A percentile compares a stretch with the other conserved stretches of the same genome.
Conservation (phyloP, 1,140 invertebrate genomes). For the Grapholita molesta region DNA sequence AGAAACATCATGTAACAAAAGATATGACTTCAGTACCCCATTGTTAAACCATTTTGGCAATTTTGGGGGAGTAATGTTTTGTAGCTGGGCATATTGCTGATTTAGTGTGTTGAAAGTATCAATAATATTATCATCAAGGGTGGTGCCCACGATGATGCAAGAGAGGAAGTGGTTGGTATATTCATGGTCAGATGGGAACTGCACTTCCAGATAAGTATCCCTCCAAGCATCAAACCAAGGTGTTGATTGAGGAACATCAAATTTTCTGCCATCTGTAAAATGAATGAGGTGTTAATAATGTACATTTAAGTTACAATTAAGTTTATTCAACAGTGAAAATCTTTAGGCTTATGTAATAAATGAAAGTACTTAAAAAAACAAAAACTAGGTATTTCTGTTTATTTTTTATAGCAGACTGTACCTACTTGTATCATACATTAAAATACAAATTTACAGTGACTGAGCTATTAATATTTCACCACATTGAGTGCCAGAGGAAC, state of each 20-base stretch:
- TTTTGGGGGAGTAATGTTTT: constrained; percentile 85
- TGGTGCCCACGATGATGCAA: constrained; percentile 92
- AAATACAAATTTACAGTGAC: too few relatives aligned
- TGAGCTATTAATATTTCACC: too few relatives aligned
- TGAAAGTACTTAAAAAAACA: too few relatives aligned
- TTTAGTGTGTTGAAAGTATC: constrained; percentile 87
- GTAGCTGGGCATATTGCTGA: constrained; percentile 88
- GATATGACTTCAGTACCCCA: constrained; percentile 92
- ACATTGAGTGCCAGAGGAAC: too few relatives aligned
- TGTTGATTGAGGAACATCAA: constrained; percentile 86
- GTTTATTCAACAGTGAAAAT: too few relatives aligned
- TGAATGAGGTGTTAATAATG: constrained; percentile 11
- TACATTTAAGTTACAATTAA: too few relatives aligned
- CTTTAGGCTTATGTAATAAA: too few relatives aligned
- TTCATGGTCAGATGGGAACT: constrained; percentile 96
- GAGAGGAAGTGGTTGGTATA: constrained; percentile 96
- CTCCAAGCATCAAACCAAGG: constrained; percentile 99
- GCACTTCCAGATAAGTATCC: constrained; percentile 92
- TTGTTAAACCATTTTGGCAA: constrained; percentile 95
- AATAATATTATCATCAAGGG: constrained; percentile 88
- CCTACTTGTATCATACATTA: too few relatives aligned
- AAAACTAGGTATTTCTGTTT: too few relatives aligned
- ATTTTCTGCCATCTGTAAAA: constrained; percentile 71
- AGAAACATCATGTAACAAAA: constrained; percentile 90
- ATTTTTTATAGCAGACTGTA: too few relatives aligned